Evolutionary conservation across 2,797 vertebrate genomes (phyloP).

Genomic region (Eidolon dupreanum): DNA sequence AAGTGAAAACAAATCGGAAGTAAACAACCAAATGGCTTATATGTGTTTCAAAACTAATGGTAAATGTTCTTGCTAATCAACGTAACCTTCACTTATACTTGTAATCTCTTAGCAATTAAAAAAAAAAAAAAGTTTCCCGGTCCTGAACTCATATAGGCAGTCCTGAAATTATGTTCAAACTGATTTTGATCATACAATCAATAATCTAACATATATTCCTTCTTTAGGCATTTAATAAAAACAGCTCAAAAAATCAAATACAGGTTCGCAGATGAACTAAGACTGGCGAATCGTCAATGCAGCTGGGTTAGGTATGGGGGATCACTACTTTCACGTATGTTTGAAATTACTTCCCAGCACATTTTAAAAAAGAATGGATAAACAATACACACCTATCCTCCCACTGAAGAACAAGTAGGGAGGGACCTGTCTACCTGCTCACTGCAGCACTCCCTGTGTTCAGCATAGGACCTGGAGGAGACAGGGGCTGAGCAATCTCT

Average conservation of each 20-base stretch:
- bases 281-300: background rate
- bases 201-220: background rate
- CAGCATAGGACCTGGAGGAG: background rate
- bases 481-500: background rate
- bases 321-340: rapidly evolving
- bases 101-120: background rate
- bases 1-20: background rate
- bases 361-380: background rate
- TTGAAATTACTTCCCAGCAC: background rate
- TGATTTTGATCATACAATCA: background rate
- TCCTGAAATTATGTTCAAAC: background rate
- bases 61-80: background rate
- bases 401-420: background rate
- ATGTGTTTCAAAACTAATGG: no score
- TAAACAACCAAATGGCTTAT: background rate
- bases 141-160: background rate
- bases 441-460: background rate
- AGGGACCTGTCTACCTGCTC: background rate
- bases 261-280: background rate
- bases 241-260: background rate
- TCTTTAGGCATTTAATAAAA: background rate
- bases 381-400: rapidly evolving
- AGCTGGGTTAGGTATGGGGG: rapidly evolving
- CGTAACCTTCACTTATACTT: background rate
- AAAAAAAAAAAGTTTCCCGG: background rate